These are phyloP conservation scores for Dermatophagoides farinae DNA, from an alignment of 1,140 invertebrate species.

Conservation along the genomic window DNA sequence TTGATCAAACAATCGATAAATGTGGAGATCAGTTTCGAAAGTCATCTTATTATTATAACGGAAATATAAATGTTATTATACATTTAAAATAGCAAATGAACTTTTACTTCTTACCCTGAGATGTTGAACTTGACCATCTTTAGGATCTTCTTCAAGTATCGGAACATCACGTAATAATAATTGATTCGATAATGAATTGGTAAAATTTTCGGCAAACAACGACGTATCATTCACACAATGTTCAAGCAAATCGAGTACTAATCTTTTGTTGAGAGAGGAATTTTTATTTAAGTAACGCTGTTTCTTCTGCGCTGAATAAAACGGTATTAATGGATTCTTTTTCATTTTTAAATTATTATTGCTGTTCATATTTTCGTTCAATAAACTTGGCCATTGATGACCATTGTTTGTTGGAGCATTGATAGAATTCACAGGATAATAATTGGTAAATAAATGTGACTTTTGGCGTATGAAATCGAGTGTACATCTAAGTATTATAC, in stretches of 20 bases:
- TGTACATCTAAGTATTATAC: constrained; percentile 10
- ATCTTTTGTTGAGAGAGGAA: neutral
- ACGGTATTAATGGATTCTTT: neutral
- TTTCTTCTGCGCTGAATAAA: neutral
- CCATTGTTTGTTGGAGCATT: neutral
- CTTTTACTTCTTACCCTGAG: neutral
- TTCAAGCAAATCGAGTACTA: constrained; percentile 9
- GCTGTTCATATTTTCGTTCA: constrained; percentile 12
- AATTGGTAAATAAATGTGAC: neutral
- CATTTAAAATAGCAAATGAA: neutral
- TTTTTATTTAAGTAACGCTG: neutral
- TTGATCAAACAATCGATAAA: constrained; percentile 11
- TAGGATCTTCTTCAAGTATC: constrained; percentile 14
- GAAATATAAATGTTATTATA: neutral
- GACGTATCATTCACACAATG: constrained; percentile 7
- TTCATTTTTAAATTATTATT: neutral
- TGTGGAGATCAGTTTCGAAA: constrained; percentile 14
- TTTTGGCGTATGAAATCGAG: constrained; percentile 7
- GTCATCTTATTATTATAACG: constrained; percentile 12
- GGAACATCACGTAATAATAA: constrained; percentile 14
- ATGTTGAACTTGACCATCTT: constrained; percentile 10
- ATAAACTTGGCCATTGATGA: neutral
- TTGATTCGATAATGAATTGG: constrained; percentile 14
- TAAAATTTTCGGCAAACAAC: constrained; percentile 12
- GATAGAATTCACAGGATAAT: neutral